Conservation (phyloP, 2,113 vertebrate species). For the Megaceryle torquata region DNA sequence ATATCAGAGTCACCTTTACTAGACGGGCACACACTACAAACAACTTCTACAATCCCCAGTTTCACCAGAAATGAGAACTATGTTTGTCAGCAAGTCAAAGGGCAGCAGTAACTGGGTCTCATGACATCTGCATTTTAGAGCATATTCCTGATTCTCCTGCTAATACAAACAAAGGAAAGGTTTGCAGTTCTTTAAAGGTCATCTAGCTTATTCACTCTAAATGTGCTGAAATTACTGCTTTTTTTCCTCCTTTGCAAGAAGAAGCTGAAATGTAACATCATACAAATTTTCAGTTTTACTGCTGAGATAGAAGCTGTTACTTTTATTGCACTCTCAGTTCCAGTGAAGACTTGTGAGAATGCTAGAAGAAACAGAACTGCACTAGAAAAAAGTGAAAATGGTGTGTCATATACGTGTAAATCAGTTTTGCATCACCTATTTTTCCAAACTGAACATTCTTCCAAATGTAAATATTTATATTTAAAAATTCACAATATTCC, state of each 20-base stretch:
- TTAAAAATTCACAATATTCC: background rate
- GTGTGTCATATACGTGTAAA: background rate
- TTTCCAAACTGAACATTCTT: background rate
- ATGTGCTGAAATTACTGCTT: background rate
- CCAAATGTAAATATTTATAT: background rate
- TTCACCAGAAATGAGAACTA: background rate
- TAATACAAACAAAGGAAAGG: background rate
- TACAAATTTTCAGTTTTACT: background rate
- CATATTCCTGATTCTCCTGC: background rate
- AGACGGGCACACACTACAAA: background rate
- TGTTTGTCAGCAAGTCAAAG: background rate
- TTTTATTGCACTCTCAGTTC: background rate
- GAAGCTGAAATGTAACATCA: background rate
- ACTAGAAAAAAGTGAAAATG: background rate
- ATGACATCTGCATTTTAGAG: background rate
- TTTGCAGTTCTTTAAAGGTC: background rate
- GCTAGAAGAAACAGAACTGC: background rate
- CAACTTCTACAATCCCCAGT: accelerated
- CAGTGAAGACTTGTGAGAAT: background rate
- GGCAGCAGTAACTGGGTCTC: background rate
- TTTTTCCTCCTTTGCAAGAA: background rate
- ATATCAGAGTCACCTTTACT: background rate
- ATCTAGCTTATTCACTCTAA: background rate
- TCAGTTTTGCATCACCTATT: background rate
- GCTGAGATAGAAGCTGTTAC: background rate